phyloP scores from a whole-genome alignment of 1,140 invertebrate species.

The Halictus rubicundus region DNA sequence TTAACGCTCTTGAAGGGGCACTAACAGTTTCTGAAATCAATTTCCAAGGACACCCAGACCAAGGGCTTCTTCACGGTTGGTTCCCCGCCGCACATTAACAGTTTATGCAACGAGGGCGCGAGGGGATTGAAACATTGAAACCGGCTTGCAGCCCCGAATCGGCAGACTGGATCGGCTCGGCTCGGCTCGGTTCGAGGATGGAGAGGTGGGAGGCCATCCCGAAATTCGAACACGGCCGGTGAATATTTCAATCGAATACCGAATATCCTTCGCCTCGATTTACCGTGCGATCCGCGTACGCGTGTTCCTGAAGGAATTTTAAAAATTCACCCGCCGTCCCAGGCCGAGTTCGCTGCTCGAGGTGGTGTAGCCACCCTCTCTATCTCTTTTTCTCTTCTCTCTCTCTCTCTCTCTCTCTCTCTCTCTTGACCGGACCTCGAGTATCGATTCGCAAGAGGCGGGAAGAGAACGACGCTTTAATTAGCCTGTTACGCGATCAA shows the following conservation, averaged over 20 bases:
- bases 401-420: no score
- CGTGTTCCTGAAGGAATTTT: slow-evolving; percentile 47
- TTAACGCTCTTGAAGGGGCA: no score
- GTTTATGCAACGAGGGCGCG: slow-evolving; percentile 40
- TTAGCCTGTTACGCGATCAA: slow-evolving; percentile 42
- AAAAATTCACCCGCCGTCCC: slow-evolving; percentile 42
- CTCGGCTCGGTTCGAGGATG: not conserved
- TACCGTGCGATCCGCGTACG: slow-evolving; percentile 46
- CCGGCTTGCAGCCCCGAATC: no score
- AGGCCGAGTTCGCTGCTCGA: not conserved
- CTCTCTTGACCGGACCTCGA: not conserved
- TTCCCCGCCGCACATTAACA: slow-evolving; percentile 13
- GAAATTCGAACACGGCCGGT: slow-evolving; percentile 46
- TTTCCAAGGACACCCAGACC: not conserved
- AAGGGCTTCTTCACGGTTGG: no score
- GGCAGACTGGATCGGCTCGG: not conserved
- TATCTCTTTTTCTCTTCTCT: no score
- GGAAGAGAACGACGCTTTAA: slow-evolving; percentile 19
- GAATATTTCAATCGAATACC: slow-evolving; percentile 51
- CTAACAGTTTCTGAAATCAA: not conserved
- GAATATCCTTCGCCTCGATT: slow-evolving; percentile 50
- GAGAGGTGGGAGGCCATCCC: slow-evolving; percentile 13
- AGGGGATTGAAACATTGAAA: slow-evolving; percentile 42
- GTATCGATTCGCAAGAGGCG: slow-evolving; percentile 31
- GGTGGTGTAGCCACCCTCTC: slow-evolving; percentile 6